A percentile compares a stretch with the other conserved stretches of the same genome.
These are phyloP conservation scores for Podocnemis expansa DNA, from an alignment of 2,113 vertebrate species.

Conservation along the genomic window DNA sequence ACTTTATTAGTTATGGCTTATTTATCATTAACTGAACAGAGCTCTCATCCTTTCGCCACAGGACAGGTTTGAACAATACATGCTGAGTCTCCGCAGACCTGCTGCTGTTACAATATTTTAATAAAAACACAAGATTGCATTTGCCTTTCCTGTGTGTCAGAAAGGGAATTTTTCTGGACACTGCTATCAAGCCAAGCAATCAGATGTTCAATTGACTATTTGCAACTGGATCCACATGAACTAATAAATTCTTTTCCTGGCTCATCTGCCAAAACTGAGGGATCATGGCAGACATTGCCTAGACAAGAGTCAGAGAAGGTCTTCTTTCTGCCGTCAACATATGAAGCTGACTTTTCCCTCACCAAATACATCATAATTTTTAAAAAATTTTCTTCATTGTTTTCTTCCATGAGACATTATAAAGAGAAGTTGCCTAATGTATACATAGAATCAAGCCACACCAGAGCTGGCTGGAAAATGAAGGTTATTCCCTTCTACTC, in stretches of 20 bases:
- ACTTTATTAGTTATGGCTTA: background rate
- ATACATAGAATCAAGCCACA: too few relatives aligned
- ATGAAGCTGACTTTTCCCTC: fast-evolving
- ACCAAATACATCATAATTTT: too few relatives aligned
- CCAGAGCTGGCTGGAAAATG: background rate
- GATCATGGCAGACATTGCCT: background rate
- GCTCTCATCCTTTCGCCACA: background rate
- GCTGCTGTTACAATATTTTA: background rate
- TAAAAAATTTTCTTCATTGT: background rate
- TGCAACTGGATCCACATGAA: background rate
- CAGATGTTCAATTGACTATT: background rate
- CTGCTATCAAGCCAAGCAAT: background rate
- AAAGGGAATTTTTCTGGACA: background rate
- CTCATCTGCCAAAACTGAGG: background rate
- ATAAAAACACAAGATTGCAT: background rate
- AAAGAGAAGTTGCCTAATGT: background rate
- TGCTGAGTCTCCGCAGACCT: background rate
- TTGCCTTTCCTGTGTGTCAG: background rate
- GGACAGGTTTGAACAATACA: background rate
- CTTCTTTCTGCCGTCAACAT: background rate
- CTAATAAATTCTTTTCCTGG: background rate
- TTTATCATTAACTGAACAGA: background rate
- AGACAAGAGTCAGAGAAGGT: fast-evolving
- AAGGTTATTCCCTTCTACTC: fast-evolving
- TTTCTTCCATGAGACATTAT: background rate